Base-by-base conservation (phyloP, 2,797 vertebrate genomes). In the Xenentodon cancila region DNA sequence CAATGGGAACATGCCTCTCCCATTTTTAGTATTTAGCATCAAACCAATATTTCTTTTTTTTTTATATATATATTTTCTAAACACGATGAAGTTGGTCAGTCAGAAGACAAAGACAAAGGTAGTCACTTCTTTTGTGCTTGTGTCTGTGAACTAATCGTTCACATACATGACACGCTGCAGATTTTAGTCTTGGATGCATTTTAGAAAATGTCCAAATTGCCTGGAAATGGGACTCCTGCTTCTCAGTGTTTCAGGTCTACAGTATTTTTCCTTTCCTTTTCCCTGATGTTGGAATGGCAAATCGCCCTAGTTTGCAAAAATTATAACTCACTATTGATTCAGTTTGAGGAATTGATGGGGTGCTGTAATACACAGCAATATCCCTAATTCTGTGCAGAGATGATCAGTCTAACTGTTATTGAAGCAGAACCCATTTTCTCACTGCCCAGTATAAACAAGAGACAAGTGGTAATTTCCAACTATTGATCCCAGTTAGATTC, bases 381-480 rank as follows among this genome's bases (percentile, higher is more conserved):
- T 72, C 59, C 47, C 54, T 79, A 71, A 77, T 82, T 75, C 71
- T 78, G 74, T 63, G 62, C 58, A 58, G 59, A 74, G 59, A 71
- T 84, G 79, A 84, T 85, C 85, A 80, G 74, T 85, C 72, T 62
- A 71, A 75, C 63, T 64, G 64, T 81, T 84, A 84, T 68, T 64
- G 80, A 84, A 80, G 75, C 71, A 79, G 30, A 81, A 72, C 61
- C 62, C 58, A 81, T 84, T 84, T 75, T 84, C 74, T 87, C 74
- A 48, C 73, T 72, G 59, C 51, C 53, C 66, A 74, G 59, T 70
- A 74, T 9, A 64, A 59, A 69, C 62, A 30, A 55, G 37, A 81
- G 78, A 87, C 77, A 79, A 81, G 75, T 71, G 74, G 65, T 84
- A 77, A 90, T 90, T 91, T 90, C 77, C 73, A 84, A 22, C 44